Conservation (phyloP, 2,888 invertebrate species). For the Chironomus tentans region DNA sequence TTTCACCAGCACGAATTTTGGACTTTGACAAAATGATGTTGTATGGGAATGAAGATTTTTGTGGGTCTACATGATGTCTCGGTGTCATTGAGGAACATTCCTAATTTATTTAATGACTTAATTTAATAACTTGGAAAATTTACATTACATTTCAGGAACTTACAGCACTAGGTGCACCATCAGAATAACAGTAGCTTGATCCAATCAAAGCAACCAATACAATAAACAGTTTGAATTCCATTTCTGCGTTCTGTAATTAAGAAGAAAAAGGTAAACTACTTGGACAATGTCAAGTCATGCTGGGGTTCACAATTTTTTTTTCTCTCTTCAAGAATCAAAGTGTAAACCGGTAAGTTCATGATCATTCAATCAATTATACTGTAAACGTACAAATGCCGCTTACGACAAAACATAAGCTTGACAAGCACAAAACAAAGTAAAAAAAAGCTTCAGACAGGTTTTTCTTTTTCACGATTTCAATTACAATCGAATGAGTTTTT, state of each 20-base stretch:
- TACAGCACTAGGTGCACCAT: conserved; percentile 51
- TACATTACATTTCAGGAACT: too few species aligned
- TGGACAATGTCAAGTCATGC: not conserved
- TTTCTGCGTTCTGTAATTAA: not conserved
- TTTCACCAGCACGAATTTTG: conserved; percentile 38
- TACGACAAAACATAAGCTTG: too few species aligned
- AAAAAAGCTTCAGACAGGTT: too few species aligned
- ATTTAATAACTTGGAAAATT: too few species aligned
- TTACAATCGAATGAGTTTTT: not conserved
- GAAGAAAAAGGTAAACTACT: not conserved
- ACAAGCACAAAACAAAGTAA: too few species aligned
- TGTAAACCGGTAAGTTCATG: not conserved
- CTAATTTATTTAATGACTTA: conserved; percentile 28
- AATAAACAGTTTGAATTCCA: not conserved
- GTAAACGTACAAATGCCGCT: too few species aligned
- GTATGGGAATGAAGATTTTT: conserved; percentile 51
- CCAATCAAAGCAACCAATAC: not conserved
- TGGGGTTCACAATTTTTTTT: too few species aligned
- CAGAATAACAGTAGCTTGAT: conserved; percentile 43
- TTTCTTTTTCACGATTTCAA: too few species aligned
- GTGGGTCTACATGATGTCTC: conserved; percentile 52
- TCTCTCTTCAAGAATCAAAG: not conserved
- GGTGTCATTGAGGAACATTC: conserved; percentile 60
- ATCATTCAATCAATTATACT: too few species aligned
- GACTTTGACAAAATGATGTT: conserved; percentile 43